phyloP scores from a whole-genome alignment of 2,113 vertebrate species.

The Clinocottus analis region DNA sequence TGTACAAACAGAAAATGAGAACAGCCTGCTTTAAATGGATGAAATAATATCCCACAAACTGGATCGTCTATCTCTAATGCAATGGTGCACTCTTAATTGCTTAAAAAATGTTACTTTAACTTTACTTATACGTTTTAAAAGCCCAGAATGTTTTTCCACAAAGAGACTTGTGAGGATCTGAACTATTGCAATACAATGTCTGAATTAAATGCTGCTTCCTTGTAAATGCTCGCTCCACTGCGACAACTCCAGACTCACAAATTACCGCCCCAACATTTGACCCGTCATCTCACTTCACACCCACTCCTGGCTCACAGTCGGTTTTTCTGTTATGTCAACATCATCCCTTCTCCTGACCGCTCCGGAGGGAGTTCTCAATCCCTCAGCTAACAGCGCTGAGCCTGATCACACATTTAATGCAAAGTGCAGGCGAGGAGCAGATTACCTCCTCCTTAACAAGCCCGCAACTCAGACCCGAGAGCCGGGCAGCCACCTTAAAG shows the following conservation, averaged over 20 bases:
- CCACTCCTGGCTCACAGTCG: conserved; percentile 12
- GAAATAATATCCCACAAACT: no score
- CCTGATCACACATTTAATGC: conserved; percentile 53
- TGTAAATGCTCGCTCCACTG: conserved; percentile 6
- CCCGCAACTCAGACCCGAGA: conserved; percentile 11
- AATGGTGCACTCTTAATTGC: background rate
- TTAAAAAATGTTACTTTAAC: background rate
- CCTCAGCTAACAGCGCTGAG: conserved; percentile 40
- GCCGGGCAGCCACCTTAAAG: conserved; percentile 24
- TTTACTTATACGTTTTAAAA: background rate
- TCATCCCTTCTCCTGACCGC: conserved; percentile 15
- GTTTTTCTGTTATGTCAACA: conserved; percentile 52
- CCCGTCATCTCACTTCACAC: conserved; percentile 1
- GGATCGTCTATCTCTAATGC: background rate
- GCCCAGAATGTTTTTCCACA: background rate
- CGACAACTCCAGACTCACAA: conserved; percentile 21
- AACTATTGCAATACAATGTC: conserved; percentile 26
- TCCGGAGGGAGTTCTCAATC: conserved; percentile 41
- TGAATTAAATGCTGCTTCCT: conserved; percentile 30
- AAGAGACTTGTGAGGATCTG: background rate
- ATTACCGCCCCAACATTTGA: conserved; percentile 30
- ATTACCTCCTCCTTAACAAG: conserved; percentile 58
- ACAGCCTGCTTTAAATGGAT: background rate
- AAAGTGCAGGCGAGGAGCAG: conserved; percentile 45
- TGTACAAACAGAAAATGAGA: background rate